Conservation (phyloP, 2,888 invertebrate genomes). For the Megamerina dolium region DNA sequence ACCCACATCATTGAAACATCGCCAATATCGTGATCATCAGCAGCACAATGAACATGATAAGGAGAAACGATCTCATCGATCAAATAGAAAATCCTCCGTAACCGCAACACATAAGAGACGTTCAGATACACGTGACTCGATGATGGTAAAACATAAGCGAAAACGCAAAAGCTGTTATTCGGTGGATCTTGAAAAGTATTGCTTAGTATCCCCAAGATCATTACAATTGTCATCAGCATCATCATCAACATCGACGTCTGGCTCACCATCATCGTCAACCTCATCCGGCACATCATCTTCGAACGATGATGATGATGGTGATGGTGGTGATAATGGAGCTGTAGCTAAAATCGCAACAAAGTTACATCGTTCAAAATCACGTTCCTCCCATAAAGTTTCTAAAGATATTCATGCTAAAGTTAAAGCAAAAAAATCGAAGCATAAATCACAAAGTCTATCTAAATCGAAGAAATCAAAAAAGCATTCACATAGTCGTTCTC, state of each 20-base stretch:
- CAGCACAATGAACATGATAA: neutral
- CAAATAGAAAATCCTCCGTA: no score
- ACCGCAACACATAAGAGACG: neutral
- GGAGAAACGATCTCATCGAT: no score
- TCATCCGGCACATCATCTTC: conserved; percentile 9
- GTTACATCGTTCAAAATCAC: conserved; percentile 6
- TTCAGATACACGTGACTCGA: conserved; percentile 1
- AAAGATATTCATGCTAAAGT: no score
- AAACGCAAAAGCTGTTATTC: conserved; percentile 14
- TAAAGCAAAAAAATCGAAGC: conserved; percentile 7
- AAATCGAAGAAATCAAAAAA: neutral
- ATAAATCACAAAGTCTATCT: conserved; percentile 6
- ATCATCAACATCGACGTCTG: conserved; percentile 10
- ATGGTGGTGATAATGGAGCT: neutral
- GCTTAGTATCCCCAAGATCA: conserved; percentile 9
- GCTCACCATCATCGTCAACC: conserved; percentile 14
- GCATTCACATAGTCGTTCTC: conserved; percentile 10
- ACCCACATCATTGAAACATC: neutral
- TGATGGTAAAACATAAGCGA: conserved; percentile 6
- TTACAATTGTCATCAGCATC: neutral
- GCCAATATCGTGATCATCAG: no score
- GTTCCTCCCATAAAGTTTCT: conserved; percentile 3
- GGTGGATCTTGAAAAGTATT: conserved; percentile 12
- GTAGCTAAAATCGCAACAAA: no score
- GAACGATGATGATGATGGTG: conserved; percentile 4